These are phyloP conservation scores for Pollenia griseotomentosa DNA, from an alignment of 2,888 invertebrate species.

Conservation along the genomic window DNA sequence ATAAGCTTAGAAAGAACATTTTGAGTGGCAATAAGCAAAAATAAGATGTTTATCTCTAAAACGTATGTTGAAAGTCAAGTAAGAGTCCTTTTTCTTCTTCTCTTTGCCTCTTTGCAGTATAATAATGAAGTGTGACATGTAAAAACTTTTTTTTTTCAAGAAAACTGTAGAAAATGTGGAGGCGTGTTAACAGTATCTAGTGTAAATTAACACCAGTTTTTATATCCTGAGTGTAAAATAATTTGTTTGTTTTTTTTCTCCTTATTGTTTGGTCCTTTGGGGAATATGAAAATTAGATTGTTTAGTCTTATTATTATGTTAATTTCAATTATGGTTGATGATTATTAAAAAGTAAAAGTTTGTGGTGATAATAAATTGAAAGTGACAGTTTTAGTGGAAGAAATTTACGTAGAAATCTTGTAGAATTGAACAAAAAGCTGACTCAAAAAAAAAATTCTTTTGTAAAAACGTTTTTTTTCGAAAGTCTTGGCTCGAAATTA, in stretches of 20 bases:
- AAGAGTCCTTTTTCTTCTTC: background rate
- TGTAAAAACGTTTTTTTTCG: too few relatives aligned
- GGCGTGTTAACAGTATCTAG: slow-evolving; percentile 25
- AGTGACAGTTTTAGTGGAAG: slow-evolving; percentile 9
- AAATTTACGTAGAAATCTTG: background rate
- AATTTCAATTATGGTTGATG: slow-evolving; percentile 66
- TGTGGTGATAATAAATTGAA: slow-evolving; percentile 26
- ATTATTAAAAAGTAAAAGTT: slow-evolving; percentile 58
- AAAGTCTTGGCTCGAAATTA: too few relatives aligned
- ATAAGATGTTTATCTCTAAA: slow-evolving; percentile 53
- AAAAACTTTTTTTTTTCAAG: slow-evolving; percentile 5
- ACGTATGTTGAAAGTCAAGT: slow-evolving; percentile 63
- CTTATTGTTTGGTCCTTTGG: background rate
- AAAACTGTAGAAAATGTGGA: slow-evolving; percentile 2
- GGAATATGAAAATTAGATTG: slow-evolving; percentile 47
- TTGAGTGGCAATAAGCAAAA: slow-evolving; percentile 35
- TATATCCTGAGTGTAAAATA: slow-evolving; percentile 30
- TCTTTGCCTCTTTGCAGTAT: background rate
- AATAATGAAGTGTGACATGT: slow-evolving; percentile 41
- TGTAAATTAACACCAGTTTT: slow-evolving; percentile 49
- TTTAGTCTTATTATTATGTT: slow-evolving; percentile 64
- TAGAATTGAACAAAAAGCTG: too few relatives aligned
- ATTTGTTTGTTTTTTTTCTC: slow-evolving; percentile 19
- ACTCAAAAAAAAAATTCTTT: too few relatives aligned
- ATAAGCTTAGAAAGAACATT: slow-evolving; percentile 33